phyloP scores from a whole-genome alignment of 2,797 vertebrate species.

The Cirrhinus mrigala region DNA sequence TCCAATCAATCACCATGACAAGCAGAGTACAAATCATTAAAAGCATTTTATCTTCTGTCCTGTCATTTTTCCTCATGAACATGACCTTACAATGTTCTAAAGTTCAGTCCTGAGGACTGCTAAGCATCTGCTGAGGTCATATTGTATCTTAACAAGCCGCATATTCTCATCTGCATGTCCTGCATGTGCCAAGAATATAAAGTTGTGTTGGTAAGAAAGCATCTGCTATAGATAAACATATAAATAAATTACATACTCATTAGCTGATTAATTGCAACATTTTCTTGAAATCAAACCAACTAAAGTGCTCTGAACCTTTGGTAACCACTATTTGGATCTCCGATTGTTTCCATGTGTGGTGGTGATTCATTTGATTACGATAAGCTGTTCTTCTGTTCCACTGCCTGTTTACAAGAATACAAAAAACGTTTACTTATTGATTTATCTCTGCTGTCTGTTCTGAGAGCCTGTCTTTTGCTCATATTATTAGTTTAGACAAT shows the following conservation, averaged over 20 bases:
- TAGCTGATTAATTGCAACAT: slow-evolving; percentile 5
- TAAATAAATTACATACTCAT: neutral
- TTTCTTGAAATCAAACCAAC: neutral
- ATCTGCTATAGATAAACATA: neutral
- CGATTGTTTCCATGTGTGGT: slow-evolving; percentile 33
- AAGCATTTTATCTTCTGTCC: neutral
- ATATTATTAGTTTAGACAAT: neutral
- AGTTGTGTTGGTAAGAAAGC: neutral
- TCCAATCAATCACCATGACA: slow-evolving; percentile 19
- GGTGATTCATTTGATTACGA: slow-evolving; percentile 41
- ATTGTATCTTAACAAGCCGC: neutral
- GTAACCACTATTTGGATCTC: neutral
- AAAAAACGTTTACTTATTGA: slow-evolving; percentile 31
- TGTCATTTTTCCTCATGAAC: slow-evolving; percentile 1
- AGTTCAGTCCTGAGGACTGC: neutral
- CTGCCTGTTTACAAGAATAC: slow-evolving; percentile 44
- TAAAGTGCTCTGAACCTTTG: neutral
- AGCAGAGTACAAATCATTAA: neutral
- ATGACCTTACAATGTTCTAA: neutral
- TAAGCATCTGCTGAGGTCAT: neutral
- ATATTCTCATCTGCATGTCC: neutral
- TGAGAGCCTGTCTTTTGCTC: neutral
- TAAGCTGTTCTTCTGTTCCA: slow-evolving; percentile 10
- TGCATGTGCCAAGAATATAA: neutral
- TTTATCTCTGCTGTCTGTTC: neutral